Conservation (phyloP, 2,888 invertebrate species). For the Melanargia galathea region DNA sequence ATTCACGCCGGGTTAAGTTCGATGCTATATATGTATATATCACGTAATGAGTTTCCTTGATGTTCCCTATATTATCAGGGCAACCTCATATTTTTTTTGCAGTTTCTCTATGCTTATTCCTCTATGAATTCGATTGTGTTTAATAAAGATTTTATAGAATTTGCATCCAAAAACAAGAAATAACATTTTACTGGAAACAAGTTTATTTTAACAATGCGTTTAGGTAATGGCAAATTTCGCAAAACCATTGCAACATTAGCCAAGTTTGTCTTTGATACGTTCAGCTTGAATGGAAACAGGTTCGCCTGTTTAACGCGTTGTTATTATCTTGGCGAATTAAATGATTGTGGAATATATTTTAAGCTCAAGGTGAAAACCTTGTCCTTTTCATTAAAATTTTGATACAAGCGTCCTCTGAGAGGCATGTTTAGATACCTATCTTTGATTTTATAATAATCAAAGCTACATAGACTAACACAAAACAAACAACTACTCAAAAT, state of each 20-base stretch:
- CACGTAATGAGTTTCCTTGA: too few species aligned
- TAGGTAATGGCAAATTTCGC: conserved; percentile 28
- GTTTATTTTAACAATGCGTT: conserved; percentile 27
- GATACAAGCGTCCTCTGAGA: conserved; percentile 22
- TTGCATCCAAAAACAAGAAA: conserved; percentile 14
- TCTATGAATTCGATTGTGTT: too few species aligned
- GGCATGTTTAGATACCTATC: background rate
- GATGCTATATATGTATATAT: too few species aligned
- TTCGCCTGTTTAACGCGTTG: conserved; percentile 26
- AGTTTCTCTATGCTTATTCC: too few species aligned
- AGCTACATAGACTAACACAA: background rate
- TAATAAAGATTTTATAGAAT: too few species aligned
- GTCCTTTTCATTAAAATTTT: conserved; percentile 29
- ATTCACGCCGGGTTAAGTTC: too few species aligned
- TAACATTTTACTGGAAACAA: conserved; percentile 21
- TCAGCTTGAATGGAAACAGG: conserved; percentile 29
- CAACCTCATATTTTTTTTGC: too few species aligned
- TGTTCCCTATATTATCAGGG: too few species aligned
- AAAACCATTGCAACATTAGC: conserved; percentile 28
- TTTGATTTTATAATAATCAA: conserved; percentile 4
- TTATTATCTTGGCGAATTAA: conserved; percentile 27
- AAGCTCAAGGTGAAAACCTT: conserved; percentile 31
- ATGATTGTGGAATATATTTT: conserved; percentile 25
- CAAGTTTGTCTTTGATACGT: conserved; percentile 30
- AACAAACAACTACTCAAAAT: background rate